Evolutionary conservation across 2,113 vertebrate species (phyloP), one percentile per base, ranked within the genome.

Genomic region (Psilopsiagon aymara): DNA sequence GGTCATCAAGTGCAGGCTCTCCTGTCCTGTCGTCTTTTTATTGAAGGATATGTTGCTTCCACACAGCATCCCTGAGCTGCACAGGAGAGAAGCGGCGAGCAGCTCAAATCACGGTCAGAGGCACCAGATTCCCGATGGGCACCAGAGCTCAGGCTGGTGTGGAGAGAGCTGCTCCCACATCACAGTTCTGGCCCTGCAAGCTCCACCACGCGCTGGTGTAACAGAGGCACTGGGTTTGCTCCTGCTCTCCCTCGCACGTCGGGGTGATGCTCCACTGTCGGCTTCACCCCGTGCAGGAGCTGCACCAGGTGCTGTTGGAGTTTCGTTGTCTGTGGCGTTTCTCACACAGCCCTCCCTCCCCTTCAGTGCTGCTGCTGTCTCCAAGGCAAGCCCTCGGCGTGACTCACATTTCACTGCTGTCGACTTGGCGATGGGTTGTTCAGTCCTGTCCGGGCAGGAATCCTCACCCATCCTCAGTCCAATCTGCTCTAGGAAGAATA

Each of bases 381-480:
- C 91, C 25, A 8, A 67, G 88, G 76, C 1, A 60, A 82, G 83
- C 90, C 24, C 9, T 28, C 52, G 23, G 41, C 29, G 2, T 97
- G 97, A 97, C 88, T 97, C 97, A 96, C 90, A 17, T 95, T 81
- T 82, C 95, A 62, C 76, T 2, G 77, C 94, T 70, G 35, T 76
- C 70, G 51, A 66, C 93, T 92, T 27, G 71, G 39, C 57, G 66
- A 94, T 21, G 89, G 47, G 93, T 86, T 92, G 94, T 28, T 89
- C 37, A 1, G 79, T 97, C 97, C 96, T 97, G 97, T 63, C 96
- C 27, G 88, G 96, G 17, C 97, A 97, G 92, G 96, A 96, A 97
- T 68, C 96, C 91, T 82, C 95, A 80, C 11, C 86, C 67, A 6
- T 77, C 78, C 93, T 86, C 89, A 46, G 31, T 78, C 87, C 92